Evolutionary conservation across 1,140 invertebrate species (phyloP).

Genomic region (Pseudomyrmex pallidus): DNA sequence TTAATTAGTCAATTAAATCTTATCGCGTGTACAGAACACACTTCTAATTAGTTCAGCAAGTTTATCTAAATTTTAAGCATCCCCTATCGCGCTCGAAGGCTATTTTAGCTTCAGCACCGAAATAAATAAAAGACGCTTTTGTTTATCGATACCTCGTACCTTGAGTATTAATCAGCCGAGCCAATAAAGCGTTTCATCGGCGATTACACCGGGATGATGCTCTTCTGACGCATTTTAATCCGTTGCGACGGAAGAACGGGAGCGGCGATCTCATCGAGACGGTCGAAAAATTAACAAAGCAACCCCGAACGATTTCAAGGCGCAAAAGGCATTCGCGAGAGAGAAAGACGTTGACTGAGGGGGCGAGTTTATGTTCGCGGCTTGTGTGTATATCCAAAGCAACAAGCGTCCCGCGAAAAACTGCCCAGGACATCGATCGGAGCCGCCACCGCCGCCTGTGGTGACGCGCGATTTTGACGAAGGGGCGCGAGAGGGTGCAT

Average conservation of each 20-base stretch:
- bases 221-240: conserved; percentile 3
- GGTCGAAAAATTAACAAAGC: neutral
- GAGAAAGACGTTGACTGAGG: neutral
- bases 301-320: neutral
- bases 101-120: neutral
- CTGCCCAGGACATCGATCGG: conserved; percentile 36
- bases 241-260: neutral
- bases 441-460: neutral
- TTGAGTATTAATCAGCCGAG: too few species aligned
- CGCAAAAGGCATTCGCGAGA: neutral
- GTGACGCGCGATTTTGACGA: conserved; percentile 2
- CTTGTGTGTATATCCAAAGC: conserved; percentile 27
- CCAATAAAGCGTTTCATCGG: too few species aligned
- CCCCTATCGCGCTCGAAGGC: neutral
- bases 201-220: too few species aligned
- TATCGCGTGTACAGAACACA: neutral
- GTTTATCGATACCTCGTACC: too few species aligned
- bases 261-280: neutral
- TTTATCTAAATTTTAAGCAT: neutral
- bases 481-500: conserved; percentile 8
- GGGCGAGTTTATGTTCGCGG: conserved; percentile 4
- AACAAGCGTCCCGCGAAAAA: conserved; percentile 54
- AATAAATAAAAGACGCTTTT: neutral
- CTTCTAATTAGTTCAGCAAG: neutral
- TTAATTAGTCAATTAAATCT: conserved; percentile 4